These are phyloP conservation scores for Ormyrus nitidulus DNA, from an alignment of 2,888 invertebrate genomes.

Conservation along the genomic window DNA sequence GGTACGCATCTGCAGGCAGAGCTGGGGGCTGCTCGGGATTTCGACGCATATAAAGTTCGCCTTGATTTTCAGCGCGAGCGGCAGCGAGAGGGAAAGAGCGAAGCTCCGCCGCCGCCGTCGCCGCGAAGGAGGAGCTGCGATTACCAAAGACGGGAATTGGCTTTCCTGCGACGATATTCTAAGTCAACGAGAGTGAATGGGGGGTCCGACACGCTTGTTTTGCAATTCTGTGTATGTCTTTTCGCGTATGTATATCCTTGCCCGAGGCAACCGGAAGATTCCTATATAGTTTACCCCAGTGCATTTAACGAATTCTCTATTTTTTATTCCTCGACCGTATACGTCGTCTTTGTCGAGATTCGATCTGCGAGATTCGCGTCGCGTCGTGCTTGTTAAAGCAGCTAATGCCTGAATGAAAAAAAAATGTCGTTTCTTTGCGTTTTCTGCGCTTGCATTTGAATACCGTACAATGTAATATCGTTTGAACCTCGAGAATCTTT, in stretches of 20 bases:
- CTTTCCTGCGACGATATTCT: conserved; percentile 50
- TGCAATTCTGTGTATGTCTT: neutral
- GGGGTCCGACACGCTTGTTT: conserved; percentile 20
- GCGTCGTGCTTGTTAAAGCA: too few relatives aligned
- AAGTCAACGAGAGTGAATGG: conserved; percentile 49
- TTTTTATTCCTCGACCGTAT: conserved; percentile 1
- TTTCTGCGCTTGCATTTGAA: neutral
- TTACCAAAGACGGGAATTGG: conserved; percentile 53
- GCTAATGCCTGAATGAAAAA: too few relatives aligned
- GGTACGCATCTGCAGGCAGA: too few relatives aligned
- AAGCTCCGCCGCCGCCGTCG: conserved; percentile 22
- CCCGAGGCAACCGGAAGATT: conserved; percentile 38
- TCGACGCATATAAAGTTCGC: too few relatives aligned
- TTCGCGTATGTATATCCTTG: conserved; percentile 57
- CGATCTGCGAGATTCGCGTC: too few relatives aligned
- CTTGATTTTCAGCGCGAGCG: conserved; percentile 21
- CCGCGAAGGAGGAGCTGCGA: conserved; percentile 10
- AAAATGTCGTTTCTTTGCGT: neutral
- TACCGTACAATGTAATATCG: neutral
- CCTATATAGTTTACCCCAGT: conserved; percentile 31
- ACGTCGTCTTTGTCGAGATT: too few relatives aligned
- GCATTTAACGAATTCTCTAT: conserved; percentile 36
- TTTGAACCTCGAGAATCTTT: too few relatives aligned
- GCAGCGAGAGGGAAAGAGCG: neutral
- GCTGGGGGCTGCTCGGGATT: too few relatives aligned